Conservation (phyloP, 2,113 vertebrate genomes). For the Crotophaga sulcirostris region DNA sequence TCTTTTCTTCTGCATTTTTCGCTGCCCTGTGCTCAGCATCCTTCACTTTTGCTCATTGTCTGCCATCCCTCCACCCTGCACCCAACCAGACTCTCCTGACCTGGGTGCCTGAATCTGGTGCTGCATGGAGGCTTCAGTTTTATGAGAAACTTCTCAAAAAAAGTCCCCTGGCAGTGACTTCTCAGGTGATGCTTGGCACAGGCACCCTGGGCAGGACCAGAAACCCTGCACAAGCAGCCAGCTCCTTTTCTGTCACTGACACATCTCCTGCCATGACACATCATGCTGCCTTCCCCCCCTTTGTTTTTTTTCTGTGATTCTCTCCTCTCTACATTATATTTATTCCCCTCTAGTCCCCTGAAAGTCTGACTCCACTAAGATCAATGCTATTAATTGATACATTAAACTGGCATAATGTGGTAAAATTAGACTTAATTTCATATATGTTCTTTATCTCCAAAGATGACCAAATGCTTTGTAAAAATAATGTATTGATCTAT, state of each 20-base stretch:
- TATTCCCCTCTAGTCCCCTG: neutral
- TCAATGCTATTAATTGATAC: neutral
- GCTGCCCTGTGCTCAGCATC: neutral
- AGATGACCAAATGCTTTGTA: neutral
- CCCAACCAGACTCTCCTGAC: neutral
- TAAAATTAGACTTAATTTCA: neutral
- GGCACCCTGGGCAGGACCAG: neutral
- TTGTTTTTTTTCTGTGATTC: neutral
- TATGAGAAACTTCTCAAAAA: neutral
- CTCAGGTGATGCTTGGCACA: neutral
- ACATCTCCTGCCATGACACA: too few relatives aligned
- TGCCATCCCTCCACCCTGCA: accelerated
- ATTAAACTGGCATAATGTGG: neutral
- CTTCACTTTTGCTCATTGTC: neutral
- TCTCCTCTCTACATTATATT: neutral
- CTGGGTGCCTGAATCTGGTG: accelerated
- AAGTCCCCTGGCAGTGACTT: neutral
- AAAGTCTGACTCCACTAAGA: neutral
- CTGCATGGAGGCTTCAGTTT: accelerated
- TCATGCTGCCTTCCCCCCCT: accelerated
- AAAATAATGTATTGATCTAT: neutral
- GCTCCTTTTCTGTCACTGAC: neutral
- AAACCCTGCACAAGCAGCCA: neutral
- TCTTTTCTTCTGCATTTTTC: neutral
- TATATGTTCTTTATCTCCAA: neutral